These are phyloP conservation scores for Lypha dubia DNA, from an alignment of 2,888 invertebrate species.

Conservation along the genomic window DNA sequence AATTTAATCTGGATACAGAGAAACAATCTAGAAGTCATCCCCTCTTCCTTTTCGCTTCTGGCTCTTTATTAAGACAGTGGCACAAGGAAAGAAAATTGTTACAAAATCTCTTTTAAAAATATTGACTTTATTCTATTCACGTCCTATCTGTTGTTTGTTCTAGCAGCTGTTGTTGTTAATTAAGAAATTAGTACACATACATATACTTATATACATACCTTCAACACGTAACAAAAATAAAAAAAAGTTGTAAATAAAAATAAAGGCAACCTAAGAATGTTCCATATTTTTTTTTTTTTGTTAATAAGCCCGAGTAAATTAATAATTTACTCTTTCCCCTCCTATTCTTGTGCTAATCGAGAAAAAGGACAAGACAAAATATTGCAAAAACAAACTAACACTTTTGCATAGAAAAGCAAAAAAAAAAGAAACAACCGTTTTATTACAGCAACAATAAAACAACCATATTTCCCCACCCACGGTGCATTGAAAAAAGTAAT, in stretches of 20 bases:
- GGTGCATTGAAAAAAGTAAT: slow-evolving; percentile 15
- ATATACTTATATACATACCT: too few relatives aligned
- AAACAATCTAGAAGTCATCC: not conserved
- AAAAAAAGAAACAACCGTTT: slow-evolving; percentile 51
- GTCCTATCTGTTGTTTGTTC: slow-evolving; percentile 17
- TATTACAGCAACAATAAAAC: slow-evolving; percentile 39
- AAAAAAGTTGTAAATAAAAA: slow-evolving; percentile 20
- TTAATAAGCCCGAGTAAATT: not conserved
- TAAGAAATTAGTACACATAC: slow-evolving; percentile 69
- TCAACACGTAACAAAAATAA: slow-evolving; percentile 20
- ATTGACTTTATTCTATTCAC: slow-evolving; percentile 35
- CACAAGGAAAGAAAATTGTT: slow-evolving; percentile 30
- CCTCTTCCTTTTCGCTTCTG: not conserved
- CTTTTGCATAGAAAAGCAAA: slow-evolving; percentile 14
- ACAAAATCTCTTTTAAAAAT: slow-evolving; percentile 37
- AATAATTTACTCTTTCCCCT: slow-evolving; percentile 26
- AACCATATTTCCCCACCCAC: not conserved
- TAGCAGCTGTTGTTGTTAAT: slow-evolving; percentile 60
- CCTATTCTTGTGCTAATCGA: not conserved
- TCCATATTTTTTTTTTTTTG: slow-evolving; percentile 14
- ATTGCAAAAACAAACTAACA: slow-evolving; percentile 34
- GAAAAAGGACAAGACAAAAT: slow-evolving; percentile 18
- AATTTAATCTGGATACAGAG: slow-evolving; percentile 32
- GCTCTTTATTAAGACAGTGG: slow-evolving; percentile 1
- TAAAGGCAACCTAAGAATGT: slow-evolving; percentile 28